Evolutionary conservation across 30 jellyfish, hydroid and myxozoan species (phyloP), one percentile per base, ranked within the genome.

Genomic region (Turritopsis rubra): DNA sequence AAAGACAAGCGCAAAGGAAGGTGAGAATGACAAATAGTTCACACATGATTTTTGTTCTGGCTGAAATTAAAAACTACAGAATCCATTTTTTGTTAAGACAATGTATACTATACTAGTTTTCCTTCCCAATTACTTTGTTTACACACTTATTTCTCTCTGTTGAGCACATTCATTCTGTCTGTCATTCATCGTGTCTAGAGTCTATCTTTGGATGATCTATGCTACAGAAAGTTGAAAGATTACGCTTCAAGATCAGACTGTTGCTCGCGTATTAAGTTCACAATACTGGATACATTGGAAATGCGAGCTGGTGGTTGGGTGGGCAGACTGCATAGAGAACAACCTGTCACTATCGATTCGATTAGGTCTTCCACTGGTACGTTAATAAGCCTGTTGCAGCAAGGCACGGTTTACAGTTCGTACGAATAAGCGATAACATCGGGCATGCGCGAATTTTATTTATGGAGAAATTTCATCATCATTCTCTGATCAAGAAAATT

Each of bases 281-380:
- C 77, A 8, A n/a, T 68, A 27, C 77, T 68, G 28, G 77, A 68
- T 68, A n/a, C 30, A 68, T 68, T 23, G 28, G 77, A 68, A 68
- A 8, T 68, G 4, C 28, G 77, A 27, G 21, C 77, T 8, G 19
- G 19, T 27, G 30, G 30, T 27, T 68, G 77, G 77, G 9, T 23
- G 31, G 77, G 30, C 28, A 68, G 77, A 68, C 60, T 41, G 13
- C 9, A 16, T 17, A 23, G 21, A 7, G 77, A 68, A 68, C 31
- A n/a, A 0, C 77, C 77, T 23, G 30, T 27, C 21, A 68, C 77
- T 68, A 68, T 68, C 30, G 77, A 68, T 68, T 27, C 28, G 30
- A 68, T 68, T 9, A 23, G 30, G 28, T 68, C 77, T 68, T 27
- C 28, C 4, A 23, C 9, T 22, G 77, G 77, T 68, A 68, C 30